Evolutionary conservation across 2,113 vertebrate species (phyloP).

Genomic region (Eulemur rufifrons): DNA sequence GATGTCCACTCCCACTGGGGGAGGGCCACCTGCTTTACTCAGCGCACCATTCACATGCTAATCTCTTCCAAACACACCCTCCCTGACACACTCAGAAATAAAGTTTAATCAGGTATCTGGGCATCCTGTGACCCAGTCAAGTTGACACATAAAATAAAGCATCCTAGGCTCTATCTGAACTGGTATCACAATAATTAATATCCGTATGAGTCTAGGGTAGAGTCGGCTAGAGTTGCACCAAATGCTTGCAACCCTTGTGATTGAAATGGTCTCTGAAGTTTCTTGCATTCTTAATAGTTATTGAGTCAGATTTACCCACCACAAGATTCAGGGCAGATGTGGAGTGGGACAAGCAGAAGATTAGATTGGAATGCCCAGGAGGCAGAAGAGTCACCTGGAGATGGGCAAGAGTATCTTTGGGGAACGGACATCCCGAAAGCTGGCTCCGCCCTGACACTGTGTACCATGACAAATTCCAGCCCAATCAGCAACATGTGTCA

Average conservation of each 20-base stretch:
- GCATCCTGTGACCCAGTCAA: neutral
- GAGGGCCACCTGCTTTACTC: neutral
- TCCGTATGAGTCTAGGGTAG: neutral
- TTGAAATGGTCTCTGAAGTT: neutral
- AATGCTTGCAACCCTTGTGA: neutral
- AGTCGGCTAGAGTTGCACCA: fast-evolving
- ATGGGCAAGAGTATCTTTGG: neutral
- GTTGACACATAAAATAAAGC: neutral
- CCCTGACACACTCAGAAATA: neutral
- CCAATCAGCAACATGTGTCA: neutral
- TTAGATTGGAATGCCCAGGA: neutral
- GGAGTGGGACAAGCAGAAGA: neutral
- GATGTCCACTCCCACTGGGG: neutral
- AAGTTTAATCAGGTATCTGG: neutral
- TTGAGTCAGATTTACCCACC: neutral
- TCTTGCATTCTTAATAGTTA: neutral
- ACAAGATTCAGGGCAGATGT: neutral
- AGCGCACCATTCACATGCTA: neutral
- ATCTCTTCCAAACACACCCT: neutral
- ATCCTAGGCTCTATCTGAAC: neutral
- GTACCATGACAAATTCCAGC: neutral
- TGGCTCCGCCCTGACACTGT: neutral
- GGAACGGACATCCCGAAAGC: neutral
- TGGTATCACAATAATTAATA: neutral
- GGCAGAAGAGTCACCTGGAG: neutral